These are phyloP conservation scores for Ophonus ardosiacus DNA, from an alignment of 2,888 invertebrate genomes.

Conservation along the genomic window DNA sequence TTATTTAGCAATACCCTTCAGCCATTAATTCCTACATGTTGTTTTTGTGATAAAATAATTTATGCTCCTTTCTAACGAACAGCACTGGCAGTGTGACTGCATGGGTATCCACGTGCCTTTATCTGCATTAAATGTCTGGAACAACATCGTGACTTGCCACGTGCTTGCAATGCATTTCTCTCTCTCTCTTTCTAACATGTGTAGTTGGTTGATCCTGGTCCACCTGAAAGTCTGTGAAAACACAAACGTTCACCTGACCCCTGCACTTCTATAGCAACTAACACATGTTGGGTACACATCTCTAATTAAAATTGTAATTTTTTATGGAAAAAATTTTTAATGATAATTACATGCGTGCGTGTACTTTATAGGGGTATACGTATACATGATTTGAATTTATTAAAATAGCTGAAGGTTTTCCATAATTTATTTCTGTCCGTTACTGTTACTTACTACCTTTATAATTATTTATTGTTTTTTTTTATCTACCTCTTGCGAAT, in stretches of 20 bases:
- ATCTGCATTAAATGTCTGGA: slow-evolving; percentile 48
- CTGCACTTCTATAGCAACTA: slow-evolving; percentile 6
- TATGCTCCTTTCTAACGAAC: slow-evolving; percentile 6
- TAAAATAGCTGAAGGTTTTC: no score
- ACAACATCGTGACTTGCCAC: slow-evolving; percentile 57
- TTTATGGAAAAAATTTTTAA: neutral
- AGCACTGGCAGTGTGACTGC: slow-evolving; percentile 18
- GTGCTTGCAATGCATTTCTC: slow-evolving; percentile 29
- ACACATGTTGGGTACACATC: slow-evolving; percentile 37
- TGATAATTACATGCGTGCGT: neutral
- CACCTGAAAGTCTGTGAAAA: slow-evolving; percentile 14
- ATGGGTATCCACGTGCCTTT: slow-evolving; percentile 56
- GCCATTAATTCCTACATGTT: neutral
- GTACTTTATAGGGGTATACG: neutral
- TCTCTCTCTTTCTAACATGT: neutral
- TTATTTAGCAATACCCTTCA: no score
- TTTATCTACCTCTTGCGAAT: no score
- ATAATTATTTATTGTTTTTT: no score
- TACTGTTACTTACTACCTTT: no score
- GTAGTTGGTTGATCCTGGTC: slow-evolving; percentile 3
- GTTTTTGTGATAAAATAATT: neutral
- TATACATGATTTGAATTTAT: no score
- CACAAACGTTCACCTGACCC: slow-evolving; percentile 19
- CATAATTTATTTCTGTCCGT: no score
- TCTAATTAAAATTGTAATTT: slow-evolving; percentile 3